phyloP scores from a whole-genome alignment of 2,797 vertebrate genomes.

The Chromobotia macracanthus region DNA sequence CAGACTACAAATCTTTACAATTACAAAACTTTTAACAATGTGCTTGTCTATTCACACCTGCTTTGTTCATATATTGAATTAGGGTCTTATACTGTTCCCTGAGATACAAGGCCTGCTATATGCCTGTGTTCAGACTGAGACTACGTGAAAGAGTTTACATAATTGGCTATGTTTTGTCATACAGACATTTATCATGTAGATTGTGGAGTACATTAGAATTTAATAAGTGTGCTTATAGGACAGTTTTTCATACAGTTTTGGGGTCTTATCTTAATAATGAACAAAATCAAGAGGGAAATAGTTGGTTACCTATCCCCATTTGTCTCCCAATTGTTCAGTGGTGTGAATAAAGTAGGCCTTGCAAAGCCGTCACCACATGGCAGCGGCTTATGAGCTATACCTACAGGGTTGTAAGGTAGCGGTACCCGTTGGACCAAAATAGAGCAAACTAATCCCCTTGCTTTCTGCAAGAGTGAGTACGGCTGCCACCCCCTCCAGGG shows the following conservation, averaged over 20 bases:
- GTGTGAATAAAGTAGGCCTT: conserved; percentile 23
- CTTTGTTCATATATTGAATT: no score
- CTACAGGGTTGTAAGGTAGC: conserved; percentile 64
- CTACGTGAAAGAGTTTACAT: no score
- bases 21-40: background rate
- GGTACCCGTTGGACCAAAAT: conserved; percentile 71
- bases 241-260: no score
- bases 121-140: no score
- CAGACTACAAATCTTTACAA: background rate
- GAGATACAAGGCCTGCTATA: no score
- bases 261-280: conserved; percentile 7
- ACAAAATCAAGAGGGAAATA: conserved; percentile 6
- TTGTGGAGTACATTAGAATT: no score
- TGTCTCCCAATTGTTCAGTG: background rate
- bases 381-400: conserved; percentile 41
- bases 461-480: conserved; percentile 67
- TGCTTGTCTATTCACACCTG: no score
- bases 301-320: conserved; percentile 18
- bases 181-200: no score
- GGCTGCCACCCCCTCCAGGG: conserved; percentile 65
- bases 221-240: no score
- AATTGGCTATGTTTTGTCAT: no score
- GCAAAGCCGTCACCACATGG: conserved; percentile 46
- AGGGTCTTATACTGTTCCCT: no score
- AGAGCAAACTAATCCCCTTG: conserved; percentile 71